Evolutionary conservation across 2,113 vertebrate genomes (phyloP), one percentile per base, ranked within the genome.

Genomic region (Pluvialis apricaria): DNA sequence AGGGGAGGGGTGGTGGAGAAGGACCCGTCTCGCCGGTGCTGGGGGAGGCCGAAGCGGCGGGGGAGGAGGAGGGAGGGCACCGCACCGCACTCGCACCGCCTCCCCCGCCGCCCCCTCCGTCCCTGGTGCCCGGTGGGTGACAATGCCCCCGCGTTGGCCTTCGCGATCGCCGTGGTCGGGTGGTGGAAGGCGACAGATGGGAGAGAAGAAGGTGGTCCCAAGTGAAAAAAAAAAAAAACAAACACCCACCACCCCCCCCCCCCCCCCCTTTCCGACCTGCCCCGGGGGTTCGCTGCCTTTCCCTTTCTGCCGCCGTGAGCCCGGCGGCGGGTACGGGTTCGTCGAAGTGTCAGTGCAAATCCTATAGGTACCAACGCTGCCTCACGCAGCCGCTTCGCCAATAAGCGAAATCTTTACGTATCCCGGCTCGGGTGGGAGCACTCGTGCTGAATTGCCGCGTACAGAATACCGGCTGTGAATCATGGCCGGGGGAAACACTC

Each of bases 271-370:
- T 36, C 31, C 26, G 40, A 6, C 24, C 8, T 40, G 13, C 11
- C 11, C 44, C 0, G 15, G 15, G 31, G 18, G 4, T 19, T 72
- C 7, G 1, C 17, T 29, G 10, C 55, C 12, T 38, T 51, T 28
- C 2, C 2, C 0, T 5, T n/a, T 49, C 45, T 12, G 29, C 49
- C 19, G 47, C 58, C 42, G 3, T 6, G 3, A 14, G 29, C 11
- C 42, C 31, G 36, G 81, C 21, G 14, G 31, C 29, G 55, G 47
- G 47, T n/a, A 17, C 5, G n/a, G 21, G 11, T 52, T 75, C 69
- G 9, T 82, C 49, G 11, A n/a, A 40, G 25, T 31, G 51, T 32
- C 60, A 2, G 1, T 34, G n/a, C 54, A 57, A 54, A 91, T 49
- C 36, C 57, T n/a, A 11, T 14, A 26, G 81, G 54, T 65, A 25